Percentiles rank a stretch among this genome's conserved stretches.
phyloP scores from a whole-genome alignment of 1,140 invertebrate genomes.

The Archegozetes longisetosus region DNA sequence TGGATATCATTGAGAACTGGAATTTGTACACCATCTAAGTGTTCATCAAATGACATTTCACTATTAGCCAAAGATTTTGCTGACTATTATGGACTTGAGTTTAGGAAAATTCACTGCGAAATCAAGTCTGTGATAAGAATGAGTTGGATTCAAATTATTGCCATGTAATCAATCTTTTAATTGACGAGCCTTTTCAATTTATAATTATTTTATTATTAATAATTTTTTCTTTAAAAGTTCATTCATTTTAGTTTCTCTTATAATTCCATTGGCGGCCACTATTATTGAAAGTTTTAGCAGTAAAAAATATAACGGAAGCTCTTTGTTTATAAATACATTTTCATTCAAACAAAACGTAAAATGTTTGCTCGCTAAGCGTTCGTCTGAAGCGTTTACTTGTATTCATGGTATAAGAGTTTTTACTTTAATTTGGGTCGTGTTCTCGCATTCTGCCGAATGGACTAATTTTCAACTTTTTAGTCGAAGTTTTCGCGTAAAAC shows the following conservation, averaged over 20 bases:
- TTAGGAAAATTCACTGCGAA: not conserved
- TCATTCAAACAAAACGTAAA: not conserved
- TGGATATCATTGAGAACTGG: conserved; percentile 1
- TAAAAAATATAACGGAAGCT: not conserved
- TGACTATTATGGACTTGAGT: too few species aligned
- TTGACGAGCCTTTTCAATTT: not conserved
- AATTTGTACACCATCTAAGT: not conserved
- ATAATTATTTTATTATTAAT: not conserved
- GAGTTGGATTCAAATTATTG: too few species aligned
- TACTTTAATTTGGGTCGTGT: conserved; percentile 23
- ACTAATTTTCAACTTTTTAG: conserved; percentile 34
- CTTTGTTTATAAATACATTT: not conserved
- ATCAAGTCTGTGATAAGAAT: too few species aligned
- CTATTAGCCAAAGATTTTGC: not conserved
- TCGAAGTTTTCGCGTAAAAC: too few species aligned
- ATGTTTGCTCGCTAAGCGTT: not conserved
- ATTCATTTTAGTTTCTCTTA: not conserved
- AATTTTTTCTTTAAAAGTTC: not conserved
- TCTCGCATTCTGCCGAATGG: conserved; percentile 27
- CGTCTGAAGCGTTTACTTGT: not conserved
- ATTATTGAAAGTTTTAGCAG: not conserved
- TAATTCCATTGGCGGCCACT: too few species aligned
- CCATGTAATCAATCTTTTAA: not conserved
- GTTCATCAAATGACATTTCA: not conserved
- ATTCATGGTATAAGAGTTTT: conserved; percentile 24